Evolutionary conservation across 2,888 invertebrate genomes (phyloP).

Genomic region (Blastobasis lacticolella): DNA sequence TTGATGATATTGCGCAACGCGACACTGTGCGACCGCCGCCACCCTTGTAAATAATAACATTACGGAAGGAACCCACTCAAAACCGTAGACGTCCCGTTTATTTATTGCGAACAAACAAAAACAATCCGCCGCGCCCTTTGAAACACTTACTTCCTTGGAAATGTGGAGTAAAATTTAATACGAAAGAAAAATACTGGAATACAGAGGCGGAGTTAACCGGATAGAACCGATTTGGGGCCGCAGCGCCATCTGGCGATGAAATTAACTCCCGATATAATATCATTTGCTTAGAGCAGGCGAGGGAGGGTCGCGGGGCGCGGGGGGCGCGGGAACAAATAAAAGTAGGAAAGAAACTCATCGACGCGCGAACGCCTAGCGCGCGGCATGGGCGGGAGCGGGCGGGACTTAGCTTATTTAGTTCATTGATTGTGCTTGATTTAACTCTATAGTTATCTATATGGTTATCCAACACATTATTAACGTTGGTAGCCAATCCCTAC

Average conservation of each 20-base stretch:
- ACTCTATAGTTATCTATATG: no score
- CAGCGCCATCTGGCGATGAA: constrained; percentile 24
- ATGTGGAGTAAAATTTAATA: neutral
- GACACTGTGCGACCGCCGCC: no score
- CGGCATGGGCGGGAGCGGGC: neutral
- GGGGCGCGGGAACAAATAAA: constrained; percentile 31
- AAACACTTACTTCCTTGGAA: neutral
- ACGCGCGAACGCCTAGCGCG: constrained; percentile 13
- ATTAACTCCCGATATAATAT: constrained; percentile 47
- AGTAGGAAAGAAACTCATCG: constrained; percentile 32
- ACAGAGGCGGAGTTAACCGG: neutral
- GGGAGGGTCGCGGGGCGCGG: no score
- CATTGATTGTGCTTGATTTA: no score
- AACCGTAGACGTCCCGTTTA: no score
- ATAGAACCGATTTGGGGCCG: neutral
- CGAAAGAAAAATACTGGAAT: neutral
- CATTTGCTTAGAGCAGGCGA: constrained; percentile 31
- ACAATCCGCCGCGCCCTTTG: no score
- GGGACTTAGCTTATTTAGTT: no score
- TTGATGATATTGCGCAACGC: no score
- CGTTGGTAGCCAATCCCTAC: neutral
- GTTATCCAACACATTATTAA: neutral
- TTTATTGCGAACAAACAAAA: no score
- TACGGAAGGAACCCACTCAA: no score
- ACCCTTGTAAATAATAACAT: no score